Percentiles rank a stretch among this genome's conserved stretches.
These are phyloP conservation scores for Eugnorisma glareosa DNA, from an alignment of 2,888 invertebrate species.

Conservation along the genomic window DNA sequence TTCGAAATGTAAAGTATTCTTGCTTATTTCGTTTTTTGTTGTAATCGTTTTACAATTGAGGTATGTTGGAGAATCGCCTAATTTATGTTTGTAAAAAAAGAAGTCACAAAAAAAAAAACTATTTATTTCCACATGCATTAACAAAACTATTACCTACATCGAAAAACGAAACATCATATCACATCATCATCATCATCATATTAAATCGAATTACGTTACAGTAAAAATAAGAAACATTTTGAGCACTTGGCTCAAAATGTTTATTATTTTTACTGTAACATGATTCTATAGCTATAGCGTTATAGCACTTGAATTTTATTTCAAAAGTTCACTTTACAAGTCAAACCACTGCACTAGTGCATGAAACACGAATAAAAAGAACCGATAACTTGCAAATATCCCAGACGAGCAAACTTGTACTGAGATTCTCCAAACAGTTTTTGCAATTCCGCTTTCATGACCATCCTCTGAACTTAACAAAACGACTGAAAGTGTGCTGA, in stretches of 20 bases:
- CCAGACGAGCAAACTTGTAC: constrained; percentile 28
- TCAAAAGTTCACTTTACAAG: constrained; percentile 10
- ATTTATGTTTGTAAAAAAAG: neutral
- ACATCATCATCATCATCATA: no score
- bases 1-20: constrained; percentile 29
- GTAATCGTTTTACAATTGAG: neutral
- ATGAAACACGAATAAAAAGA: constrained; percentile 11
- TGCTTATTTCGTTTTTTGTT: constrained; percentile 17
- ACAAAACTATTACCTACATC: no score
- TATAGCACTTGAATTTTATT: neutral
- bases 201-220: neutral
- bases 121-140: no score
- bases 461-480: constrained; percentile 30
- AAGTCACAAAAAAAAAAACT: no score
- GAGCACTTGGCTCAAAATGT: neutral
- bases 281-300: no score
- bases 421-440: constrained; percentile 33
- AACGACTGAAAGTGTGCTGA: constrained; percentile 21
- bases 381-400: constrained; percentile 37
- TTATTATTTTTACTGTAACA: no score
- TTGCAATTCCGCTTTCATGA: constrained; percentile 39
- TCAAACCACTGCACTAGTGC: constrained; percentile 11
- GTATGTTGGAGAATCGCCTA: neutral
- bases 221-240: neutral
- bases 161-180: no score